phyloP scores from a whole-genome alignment of 1,140 invertebrate genomes.

The Palaemon carinicauda region DNA sequence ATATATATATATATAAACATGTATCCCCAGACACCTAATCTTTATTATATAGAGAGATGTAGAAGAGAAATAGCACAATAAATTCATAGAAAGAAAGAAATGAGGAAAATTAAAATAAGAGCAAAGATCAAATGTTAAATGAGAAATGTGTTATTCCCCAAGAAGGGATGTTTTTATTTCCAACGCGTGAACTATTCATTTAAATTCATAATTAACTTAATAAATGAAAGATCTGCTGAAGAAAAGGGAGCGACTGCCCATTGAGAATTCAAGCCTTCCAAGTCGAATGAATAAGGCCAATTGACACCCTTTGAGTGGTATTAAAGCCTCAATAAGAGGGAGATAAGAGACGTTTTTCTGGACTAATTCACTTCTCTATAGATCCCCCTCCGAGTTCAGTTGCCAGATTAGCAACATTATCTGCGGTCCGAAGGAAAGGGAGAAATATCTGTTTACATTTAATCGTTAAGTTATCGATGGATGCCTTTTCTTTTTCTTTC shows the following conservation, averaged over 20 bases:
- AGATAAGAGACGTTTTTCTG: not conserved
- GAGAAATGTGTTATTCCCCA: too few relatives aligned
- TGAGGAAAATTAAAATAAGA: not conserved
- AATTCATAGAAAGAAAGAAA: not conserved
- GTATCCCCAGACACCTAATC: too few relatives aligned
- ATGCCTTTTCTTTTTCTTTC: too few relatives aligned
- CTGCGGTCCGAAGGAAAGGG: not conserved
- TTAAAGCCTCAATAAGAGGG: not conserved
- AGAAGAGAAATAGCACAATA: not conserved
- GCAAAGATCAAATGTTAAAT: too few relatives aligned
- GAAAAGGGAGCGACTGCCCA: not conserved
- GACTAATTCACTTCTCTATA: conserved; percentile 8
- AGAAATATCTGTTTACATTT: not conserved
- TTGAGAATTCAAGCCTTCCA: not conserved
- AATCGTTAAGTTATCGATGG: too few relatives aligned
- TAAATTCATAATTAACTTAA: not conserved
- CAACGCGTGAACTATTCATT: too few relatives aligned
- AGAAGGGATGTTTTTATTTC: too few relatives aligned
- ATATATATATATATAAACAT: too few relatives aligned
- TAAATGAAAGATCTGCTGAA: not conserved
- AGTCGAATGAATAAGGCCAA: not conserved
- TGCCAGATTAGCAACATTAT: too few relatives aligned
- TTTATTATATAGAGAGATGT: too few relatives aligned
- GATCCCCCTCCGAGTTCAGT: not conserved
- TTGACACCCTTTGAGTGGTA: conserved; percentile 5